Conservation (phyloP, 2,888 invertebrate species). For the Dasysyrphus albostriatus region DNA sequence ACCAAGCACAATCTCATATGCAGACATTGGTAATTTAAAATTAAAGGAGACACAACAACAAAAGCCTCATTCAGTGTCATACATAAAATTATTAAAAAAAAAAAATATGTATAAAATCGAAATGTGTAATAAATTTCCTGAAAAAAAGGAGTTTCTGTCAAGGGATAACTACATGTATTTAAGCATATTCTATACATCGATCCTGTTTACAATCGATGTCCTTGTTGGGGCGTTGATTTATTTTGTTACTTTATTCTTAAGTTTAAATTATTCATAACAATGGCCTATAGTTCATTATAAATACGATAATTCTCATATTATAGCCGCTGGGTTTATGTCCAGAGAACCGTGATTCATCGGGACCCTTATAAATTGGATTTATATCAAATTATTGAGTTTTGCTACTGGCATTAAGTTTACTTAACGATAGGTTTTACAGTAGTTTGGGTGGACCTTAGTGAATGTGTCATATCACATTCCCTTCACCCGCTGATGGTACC, state of each 20-base stretch:
- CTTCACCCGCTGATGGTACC: too few relatives aligned
- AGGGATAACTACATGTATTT: not conserved
- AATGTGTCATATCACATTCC: too few relatives aligned
- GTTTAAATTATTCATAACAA: not conserved
- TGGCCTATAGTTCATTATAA: not conserved
- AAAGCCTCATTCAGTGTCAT: conserved; percentile 1
- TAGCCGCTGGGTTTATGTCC: too few relatives aligned
- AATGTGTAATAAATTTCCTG: not conserved
- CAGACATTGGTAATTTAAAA: conserved; percentile 38
- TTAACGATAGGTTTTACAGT: too few relatives aligned
- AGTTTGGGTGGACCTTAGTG: too few relatives aligned
- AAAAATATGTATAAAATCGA: not conserved
- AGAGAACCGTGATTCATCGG: too few relatives aligned
- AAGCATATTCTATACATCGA: not conserved
- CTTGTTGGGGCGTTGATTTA: not conserved
- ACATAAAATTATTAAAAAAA: conserved; percentile 13
- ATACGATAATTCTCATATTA: too few relatives aligned
- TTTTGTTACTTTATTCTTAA: not conserved
- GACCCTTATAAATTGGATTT: too few relatives aligned
- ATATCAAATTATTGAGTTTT: too few relatives aligned
- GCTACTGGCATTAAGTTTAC: too few relatives aligned
- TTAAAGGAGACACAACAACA: not conserved
- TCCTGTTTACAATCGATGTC: not conserved
- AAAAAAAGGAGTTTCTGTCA: conserved; percentile 8
- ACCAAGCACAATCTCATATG: conserved; percentile 19